A percentile compares a stretch with the other conserved stretches of the same genome.
phyloP scores from a whole-genome alignment of 2,888 invertebrate species.

The Phalangium opilio region DNA sequence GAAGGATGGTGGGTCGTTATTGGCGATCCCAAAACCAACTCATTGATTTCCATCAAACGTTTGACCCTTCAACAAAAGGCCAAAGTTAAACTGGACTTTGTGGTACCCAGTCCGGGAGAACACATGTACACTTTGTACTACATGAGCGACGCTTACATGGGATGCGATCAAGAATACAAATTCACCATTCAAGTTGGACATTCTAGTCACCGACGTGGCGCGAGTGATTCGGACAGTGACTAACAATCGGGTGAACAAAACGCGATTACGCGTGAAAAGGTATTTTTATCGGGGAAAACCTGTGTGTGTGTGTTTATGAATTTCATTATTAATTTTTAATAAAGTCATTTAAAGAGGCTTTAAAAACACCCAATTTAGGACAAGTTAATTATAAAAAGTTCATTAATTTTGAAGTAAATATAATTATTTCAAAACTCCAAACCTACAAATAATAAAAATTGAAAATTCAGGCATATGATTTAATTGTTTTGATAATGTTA shows the following conservation, averaged over 20 bases:
- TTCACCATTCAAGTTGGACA: constrained; percentile 70
- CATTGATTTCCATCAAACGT: constrained; percentile 88
- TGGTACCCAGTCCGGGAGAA: constrained; percentile 59
- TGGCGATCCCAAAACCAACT: constrained; percentile 87
- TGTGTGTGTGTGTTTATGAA: too few relatives aligned
- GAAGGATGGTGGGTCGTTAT: constrained; percentile 88
- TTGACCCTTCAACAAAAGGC: constrained; percentile 86
- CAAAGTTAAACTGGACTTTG: constrained; percentile 73
- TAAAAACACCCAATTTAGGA: too few relatives aligned
- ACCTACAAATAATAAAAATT: too few relatives aligned
- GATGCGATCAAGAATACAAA: constrained; percentile 98
- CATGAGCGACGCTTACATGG: constrained; percentile 98
- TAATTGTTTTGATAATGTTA: too few relatives aligned
- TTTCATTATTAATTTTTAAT: too few relatives aligned
- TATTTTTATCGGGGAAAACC: too few relatives aligned
- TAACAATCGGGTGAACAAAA: not conserved
- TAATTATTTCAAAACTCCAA: too few relatives aligned
- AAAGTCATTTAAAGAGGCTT: too few relatives aligned
- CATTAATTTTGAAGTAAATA: too few relatives aligned
- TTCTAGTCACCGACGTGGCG: constrained; percentile 19
- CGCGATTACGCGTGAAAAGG: too few relatives aligned
- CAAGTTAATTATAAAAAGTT: too few relatives aligned
- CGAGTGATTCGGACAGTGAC: constrained; percentile 23
- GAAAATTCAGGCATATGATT: too few relatives aligned
- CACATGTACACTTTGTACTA: constrained; percentile 90